These are phyloP conservation scores for Scolopax mira DNA, from an alignment of 2,113 vertebrate species.

Conservation along the genomic window DNA sequence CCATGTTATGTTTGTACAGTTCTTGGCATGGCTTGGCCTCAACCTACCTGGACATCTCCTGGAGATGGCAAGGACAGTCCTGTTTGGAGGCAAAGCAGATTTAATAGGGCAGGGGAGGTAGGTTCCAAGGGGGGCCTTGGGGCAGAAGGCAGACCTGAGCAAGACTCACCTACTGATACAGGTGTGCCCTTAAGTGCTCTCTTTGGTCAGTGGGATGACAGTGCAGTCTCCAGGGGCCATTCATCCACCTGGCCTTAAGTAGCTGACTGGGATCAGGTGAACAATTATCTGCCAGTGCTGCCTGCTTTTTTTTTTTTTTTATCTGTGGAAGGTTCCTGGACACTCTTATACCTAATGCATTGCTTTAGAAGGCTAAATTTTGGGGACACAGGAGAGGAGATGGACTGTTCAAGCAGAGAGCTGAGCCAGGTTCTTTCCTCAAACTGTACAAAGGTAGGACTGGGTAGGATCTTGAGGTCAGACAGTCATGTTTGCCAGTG, in stretches of 20 bases:
- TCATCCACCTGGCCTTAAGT: background rate
- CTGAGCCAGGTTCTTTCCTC: background rate
- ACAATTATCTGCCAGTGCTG: background rate
- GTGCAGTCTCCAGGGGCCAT: background rate
- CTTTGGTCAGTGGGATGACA: background rate
- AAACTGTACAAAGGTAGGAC: rapidly evolving
- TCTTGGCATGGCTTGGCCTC: background rate
- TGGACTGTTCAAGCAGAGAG: background rate
- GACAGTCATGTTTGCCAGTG: background rate
- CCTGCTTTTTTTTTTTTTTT: background rate
- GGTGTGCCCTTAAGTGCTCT: background rate
- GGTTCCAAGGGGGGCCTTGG: background rate
- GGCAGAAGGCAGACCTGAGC: background rate
- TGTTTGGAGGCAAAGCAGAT: background rate
- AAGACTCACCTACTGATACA: background rate
- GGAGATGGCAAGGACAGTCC: background rate
- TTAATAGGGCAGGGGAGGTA: background rate
- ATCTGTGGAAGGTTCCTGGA: background rate
- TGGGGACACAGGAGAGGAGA: background rate
- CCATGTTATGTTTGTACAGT: background rate
- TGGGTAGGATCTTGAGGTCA: background rate
- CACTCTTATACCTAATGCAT: background rate
- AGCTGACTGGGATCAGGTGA: background rate
- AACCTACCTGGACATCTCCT: background rate
- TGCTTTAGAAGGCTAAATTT: background rate